phyloP scores from a whole-genome alignment of 53 echinoderm and acorn worm genomes.

The Echinometra lucunter region DNA sequence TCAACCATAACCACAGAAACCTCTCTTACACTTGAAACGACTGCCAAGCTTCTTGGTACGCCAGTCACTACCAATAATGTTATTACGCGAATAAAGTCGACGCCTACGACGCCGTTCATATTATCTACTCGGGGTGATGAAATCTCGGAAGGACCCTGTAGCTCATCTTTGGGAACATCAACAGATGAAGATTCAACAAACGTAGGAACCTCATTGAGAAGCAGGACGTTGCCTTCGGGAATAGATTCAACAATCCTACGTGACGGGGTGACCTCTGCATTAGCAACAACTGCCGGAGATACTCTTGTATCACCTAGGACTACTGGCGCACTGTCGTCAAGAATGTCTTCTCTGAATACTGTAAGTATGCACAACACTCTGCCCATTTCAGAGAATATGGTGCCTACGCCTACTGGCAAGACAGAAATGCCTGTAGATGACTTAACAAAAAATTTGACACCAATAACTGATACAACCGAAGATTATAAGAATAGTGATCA shows the following conservation, averaged over 20 bases:
- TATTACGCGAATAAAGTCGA: background rate
- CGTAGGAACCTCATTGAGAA: background rate
- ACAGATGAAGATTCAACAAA: background rate
- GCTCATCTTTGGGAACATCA: background rate
- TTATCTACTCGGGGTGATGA: background rate
- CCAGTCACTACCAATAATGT: background rate
- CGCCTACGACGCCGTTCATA: background rate
- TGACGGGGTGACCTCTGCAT: background rate
- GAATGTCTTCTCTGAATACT: background rate
- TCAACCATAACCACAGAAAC: background rate
- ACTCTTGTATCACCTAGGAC: background rate
- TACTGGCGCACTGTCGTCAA: background rate
- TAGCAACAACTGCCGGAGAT: background rate
- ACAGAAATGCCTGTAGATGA: background rate
- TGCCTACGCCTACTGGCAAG: background rate
- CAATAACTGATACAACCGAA: background rate
- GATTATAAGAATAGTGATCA: background rate
- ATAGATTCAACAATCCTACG: background rate
- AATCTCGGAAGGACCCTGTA: background rate
- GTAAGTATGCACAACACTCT: background rate
- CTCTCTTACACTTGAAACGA: background rate
- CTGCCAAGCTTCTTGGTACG: background rate
- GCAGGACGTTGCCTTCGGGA: background rate
- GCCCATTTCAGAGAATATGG: background rate
- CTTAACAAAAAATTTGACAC: background rate